These are phyloP conservation scores for Epistrophella euchroma DNA, from an alignment of 2,888 invertebrate species.

Conservation along the genomic window DNA sequence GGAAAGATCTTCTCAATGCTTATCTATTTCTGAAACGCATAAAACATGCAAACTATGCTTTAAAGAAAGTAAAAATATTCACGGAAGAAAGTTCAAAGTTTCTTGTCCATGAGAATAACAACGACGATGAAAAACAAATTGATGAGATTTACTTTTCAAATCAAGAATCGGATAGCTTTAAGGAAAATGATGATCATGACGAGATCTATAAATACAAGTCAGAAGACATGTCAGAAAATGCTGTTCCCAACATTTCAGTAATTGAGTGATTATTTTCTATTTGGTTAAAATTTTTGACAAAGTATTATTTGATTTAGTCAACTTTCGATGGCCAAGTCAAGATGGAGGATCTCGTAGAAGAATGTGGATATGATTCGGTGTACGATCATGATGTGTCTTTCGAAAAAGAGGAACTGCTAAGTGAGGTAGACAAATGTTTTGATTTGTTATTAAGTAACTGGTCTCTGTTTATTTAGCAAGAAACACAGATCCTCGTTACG, in stretches of 20 bases:
- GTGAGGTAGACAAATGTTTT: not conserved
- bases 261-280: not conserved
- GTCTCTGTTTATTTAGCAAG: not conserved
- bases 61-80: conserved; percentile 9
- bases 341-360: not conserved
- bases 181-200: not conserved
- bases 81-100: conserved; percentile 9
- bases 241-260: not conserved
- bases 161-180: not conserved
- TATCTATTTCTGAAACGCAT: conserved; percentile 59
- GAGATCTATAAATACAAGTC: not conserved
- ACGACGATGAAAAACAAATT: not conserved
- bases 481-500: not conserved
- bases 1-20: conserved; percentile 54
- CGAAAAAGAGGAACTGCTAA: not conserved
- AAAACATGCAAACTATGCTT: conserved; percentile 45
- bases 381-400: not conserved
- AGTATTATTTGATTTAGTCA: not conserved
- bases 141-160: not conserved
- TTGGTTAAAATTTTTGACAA: not conserved
- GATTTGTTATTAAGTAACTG: not conserved
- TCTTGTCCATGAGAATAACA: not conserved
- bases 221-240: not conserved
- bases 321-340: not conserved
- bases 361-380: not conserved